A percentile compares a stretch with the other conserved stretches of the same genome.
phyloP scores from a whole-genome alignment of 2,113 vertebrate species.

The Silurus meridionalis region DNA sequence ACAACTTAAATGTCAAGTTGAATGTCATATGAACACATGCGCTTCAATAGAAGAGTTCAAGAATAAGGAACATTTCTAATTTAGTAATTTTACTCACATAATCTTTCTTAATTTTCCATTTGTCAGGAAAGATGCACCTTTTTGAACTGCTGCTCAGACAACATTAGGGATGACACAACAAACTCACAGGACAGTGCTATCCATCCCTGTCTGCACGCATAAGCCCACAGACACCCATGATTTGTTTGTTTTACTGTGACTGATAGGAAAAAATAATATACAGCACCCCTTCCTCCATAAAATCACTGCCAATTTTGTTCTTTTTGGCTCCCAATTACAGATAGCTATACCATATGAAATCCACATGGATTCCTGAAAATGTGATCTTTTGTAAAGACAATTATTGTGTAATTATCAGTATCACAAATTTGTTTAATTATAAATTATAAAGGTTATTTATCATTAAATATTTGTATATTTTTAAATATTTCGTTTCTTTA shows the following conservation, averaged over 20 bases:
- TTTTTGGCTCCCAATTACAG: neutral
- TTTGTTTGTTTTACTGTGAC: neutral
- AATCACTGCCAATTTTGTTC: neutral
- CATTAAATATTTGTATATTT: too few relatives aligned
- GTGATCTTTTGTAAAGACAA: too few relatives aligned
- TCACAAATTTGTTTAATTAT: too few relatives aligned
- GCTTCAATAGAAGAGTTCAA: neutral
- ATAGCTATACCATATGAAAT: neutral
- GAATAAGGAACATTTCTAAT: neutral
- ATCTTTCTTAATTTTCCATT: neutral
- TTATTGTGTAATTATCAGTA: too few relatives aligned
- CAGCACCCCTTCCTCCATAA: neutral
- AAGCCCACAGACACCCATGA: neutral
- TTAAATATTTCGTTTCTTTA: too few relatives aligned
- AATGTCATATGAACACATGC: neutral
- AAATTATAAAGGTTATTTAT: too few relatives aligned
- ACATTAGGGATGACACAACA: neutral
- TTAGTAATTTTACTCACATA: neutral
- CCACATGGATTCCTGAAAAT: too few relatives aligned
- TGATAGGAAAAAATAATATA: neutral
- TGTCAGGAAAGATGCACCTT: neutral
- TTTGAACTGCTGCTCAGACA: neutral
- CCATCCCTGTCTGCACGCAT: neutral
- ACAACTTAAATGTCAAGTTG: neutral
- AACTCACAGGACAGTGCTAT: neutral